Evolutionary conservation across 2,888 invertebrate species (phyloP).

Genomic region (Priocnemis perturbator): DNA sequence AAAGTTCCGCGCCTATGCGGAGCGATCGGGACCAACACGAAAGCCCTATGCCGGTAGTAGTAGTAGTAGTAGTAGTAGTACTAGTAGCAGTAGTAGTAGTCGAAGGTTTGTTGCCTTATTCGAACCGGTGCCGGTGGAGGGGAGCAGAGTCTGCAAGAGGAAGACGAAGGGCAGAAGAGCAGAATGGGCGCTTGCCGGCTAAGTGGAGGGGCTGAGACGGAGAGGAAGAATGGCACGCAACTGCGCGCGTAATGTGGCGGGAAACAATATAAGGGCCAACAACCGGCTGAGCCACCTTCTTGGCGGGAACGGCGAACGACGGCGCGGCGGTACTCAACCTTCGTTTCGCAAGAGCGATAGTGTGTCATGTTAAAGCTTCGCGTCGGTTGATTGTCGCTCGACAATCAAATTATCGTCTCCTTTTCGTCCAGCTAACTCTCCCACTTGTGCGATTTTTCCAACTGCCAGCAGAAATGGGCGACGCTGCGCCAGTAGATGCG

Average conservation of each 20-base stretch:
- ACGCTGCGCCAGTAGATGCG: background rate
- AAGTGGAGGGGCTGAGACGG: background rate
- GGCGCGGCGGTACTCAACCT: slow-evolving; percentile 49
- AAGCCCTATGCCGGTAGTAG: slow-evolving; percentile 36
- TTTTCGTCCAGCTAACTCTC: too few species aligned
- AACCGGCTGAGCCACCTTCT: slow-evolving; percentile 51
- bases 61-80: too few species aligned
- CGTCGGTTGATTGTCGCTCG: too few species aligned
- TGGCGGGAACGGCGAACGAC: slow-evolving; percentile 53
- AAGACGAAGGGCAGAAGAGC: slow-evolving; percentile 10
- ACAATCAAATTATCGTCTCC: too few species aligned
- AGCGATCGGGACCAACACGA: slow-evolving; percentile 36
- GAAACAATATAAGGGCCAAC: slow-evolving; percentile 63
- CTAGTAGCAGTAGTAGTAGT: slow-evolving; percentile 20
- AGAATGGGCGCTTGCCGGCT: slow-evolving; percentile 2
- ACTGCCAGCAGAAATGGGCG: too few species aligned
- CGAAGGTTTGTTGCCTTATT: slow-evolving; percentile 61
- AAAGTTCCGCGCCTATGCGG: too few species aligned
- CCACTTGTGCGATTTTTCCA: too few species aligned
- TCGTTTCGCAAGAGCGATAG: slow-evolving; percentile 11
- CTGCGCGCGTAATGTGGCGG: slow-evolving; percentile 66
- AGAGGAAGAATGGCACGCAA: slow-evolving; percentile 28
- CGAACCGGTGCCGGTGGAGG: slow-evolving; percentile 39
- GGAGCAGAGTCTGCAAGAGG: slow-evolving; percentile 32
- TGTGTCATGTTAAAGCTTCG: background rate